Base-by-base conservation (phyloP, 2,888 invertebrate species). In the Cepaea hortensis region DNA sequence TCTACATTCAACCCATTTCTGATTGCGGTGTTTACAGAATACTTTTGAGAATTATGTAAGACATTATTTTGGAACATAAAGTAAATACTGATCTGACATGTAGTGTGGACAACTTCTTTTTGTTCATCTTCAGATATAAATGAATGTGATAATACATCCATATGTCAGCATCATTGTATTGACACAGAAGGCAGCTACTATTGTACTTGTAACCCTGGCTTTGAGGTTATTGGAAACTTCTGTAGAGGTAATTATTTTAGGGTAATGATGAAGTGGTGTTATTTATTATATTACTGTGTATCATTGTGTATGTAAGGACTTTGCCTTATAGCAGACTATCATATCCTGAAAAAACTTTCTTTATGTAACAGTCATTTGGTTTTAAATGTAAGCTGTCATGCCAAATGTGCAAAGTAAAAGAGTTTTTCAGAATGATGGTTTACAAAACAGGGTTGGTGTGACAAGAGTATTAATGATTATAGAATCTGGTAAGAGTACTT, bases 121-220 rank as follows among this genome's bases (percentile, higher is more conserved):
- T 35, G 7, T 65, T 6, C 77, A 48, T 73, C 62, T 50, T 48
- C 87, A 91, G 91, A 91, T 86, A 81, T 88, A 5, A 83, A 91
- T 88, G 91, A 91, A 79, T 91, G 91, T 85, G 50, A 61, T 15
- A 50, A 72, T 46, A 50, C 18, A 6, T 18, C 9, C 15, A 81
- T 81, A 20, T 89, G 90, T 85, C n/a, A 83, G 4, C 79, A 77
- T 3, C 68, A 48, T 3, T 91, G 91, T 81, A 72, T n/a, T 3
- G 88, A 91, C 82, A 89, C 88, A 7, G 80, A 50, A 4, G 91
- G 91, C 5, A 85, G 88, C 23, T 91, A 86, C 81, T 72, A 46
- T 2, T 99, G 98, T 92, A 96, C 96, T 88, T 99, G 99, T 87
- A 46, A 76, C 7, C 75, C 85, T 75, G 92, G 92, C 0, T 92